A percentile compares a stretch with the other conserved stretches of the same genome.
Conservation (phyloP, 2,888 invertebrate genomes). For the Podabrus alpinus region DNA sequence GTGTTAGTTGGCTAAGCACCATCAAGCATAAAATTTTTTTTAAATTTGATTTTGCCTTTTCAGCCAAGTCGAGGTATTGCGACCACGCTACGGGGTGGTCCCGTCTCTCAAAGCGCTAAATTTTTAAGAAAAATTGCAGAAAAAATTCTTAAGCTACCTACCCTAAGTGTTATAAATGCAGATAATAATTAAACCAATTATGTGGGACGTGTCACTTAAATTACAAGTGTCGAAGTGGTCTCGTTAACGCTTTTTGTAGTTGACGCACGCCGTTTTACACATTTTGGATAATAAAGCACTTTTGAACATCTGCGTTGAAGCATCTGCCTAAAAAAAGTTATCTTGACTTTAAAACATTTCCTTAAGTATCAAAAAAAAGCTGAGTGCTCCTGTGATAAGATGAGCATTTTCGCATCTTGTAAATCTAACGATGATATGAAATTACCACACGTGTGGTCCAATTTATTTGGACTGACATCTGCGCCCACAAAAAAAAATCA, state of each 20-base stretch:
- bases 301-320: not conserved
- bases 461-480: not conserved
- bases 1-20: not conserved
- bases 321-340: not conserved
- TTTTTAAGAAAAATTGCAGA: not conserved
- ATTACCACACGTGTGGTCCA: not conserved
- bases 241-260: not conserved
- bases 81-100: too few relatives aligned
- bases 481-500: not conserved
- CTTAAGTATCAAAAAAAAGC: not conserved
- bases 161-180: not conserved
- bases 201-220: not conserved
- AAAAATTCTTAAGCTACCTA: not conserved
- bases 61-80: too few relatives aligned
- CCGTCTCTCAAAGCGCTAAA: too few relatives aligned
- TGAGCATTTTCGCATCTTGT: not conserved
- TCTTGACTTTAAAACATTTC: not conserved
- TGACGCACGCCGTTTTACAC: conserved; percentile 10
- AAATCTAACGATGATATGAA: not conserved
- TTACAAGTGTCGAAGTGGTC: not conserved
- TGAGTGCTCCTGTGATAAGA: not conserved
- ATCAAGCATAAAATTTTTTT: too few relatives aligned
- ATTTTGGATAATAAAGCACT: not conserved
- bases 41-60: too few relatives aligned
- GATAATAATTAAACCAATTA: not conserved